Percentiles rank a stretch among this genome's conserved stretches.
These are phyloP conservation scores for Homarus gammarus DNA, from an alignment of 2,888 invertebrate species.

Conservation along the genomic window DNA sequence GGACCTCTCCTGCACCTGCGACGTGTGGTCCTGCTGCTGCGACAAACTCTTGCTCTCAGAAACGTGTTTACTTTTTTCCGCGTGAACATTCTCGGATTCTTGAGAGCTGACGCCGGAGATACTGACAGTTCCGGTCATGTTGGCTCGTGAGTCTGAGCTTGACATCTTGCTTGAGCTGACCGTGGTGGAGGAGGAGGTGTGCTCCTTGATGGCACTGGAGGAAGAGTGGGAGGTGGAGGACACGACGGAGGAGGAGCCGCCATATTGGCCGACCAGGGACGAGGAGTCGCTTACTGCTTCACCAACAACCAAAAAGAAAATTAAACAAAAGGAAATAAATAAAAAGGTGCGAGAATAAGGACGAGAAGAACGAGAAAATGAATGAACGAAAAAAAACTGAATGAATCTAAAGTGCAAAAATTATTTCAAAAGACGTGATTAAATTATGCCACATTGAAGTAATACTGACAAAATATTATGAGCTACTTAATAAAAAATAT, in stretches of 20 bases:
- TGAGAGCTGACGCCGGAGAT: slow-evolving; percentile 36
- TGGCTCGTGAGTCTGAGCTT: slow-evolving; percentile 45
- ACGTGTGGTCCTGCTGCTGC: not conserved
- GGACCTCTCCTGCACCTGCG: not conserved
- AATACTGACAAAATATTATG: no score
- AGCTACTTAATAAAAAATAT: no score
- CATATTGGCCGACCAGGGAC: slow-evolving; percentile 13
- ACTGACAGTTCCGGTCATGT: slow-evolving; percentile 26
- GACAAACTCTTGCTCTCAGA: slow-evolving; percentile 17
- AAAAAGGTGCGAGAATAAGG: slow-evolving; percentile 11
- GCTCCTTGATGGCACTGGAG: slow-evolving; percentile 23
- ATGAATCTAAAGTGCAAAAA: not conserved
- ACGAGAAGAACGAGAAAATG: not conserved
- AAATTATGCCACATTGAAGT: no score
- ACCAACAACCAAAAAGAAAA: not conserved
- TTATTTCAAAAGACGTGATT: no score
- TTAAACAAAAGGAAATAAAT: not conserved
- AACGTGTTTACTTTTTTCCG: not conserved
- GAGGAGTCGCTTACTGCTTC: slow-evolving; percentile 15
- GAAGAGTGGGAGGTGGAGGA: slow-evolving; percentile 40
- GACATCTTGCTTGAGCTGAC: slow-evolving; percentile 11
- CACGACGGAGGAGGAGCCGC: not conserved
- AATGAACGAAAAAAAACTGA: not conserved
- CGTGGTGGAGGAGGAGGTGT: slow-evolving; percentile 7
- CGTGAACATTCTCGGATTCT: not conserved